Evolutionary conservation across 2,113 vertebrate species (phyloP).

Genomic region (Heterotilapia buettikoferi): DNA sequence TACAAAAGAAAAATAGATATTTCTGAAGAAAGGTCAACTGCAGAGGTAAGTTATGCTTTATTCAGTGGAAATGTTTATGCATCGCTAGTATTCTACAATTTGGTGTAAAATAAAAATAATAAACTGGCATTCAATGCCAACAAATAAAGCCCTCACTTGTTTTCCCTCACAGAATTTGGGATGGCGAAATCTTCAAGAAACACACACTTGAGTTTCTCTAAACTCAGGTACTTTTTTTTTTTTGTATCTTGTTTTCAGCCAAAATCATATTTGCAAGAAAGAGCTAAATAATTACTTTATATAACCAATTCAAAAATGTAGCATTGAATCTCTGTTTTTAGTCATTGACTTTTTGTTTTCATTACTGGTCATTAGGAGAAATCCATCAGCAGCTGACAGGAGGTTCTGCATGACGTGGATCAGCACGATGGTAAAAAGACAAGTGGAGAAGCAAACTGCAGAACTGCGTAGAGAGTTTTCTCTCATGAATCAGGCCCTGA

Average conservation of each 20-base stretch:
- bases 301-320: neutral
- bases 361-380: neutral
- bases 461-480: neutral
- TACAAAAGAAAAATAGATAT: neutral
- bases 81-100: neutral
- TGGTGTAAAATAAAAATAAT: neutral
- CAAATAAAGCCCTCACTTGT: neutral
- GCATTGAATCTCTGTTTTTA: neutral
- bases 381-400: neutral
- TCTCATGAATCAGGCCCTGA: neutral
- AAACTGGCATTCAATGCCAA: neutral
- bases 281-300: neutral
- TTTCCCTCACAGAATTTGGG: neutral
- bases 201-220: neutral
- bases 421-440: neutral
- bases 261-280: neutral
- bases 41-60: neutral
- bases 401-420: neutral
- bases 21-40: neutral
- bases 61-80: neutral
- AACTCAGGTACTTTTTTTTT: neutral
- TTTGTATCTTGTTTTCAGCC: neutral
- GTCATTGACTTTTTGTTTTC: neutral
- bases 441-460: neutral
- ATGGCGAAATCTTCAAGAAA: neutral